Base-by-base conservation (phyloP, 2,888 invertebrate genomes). In the Synanthedon vespiformis region DNA sequence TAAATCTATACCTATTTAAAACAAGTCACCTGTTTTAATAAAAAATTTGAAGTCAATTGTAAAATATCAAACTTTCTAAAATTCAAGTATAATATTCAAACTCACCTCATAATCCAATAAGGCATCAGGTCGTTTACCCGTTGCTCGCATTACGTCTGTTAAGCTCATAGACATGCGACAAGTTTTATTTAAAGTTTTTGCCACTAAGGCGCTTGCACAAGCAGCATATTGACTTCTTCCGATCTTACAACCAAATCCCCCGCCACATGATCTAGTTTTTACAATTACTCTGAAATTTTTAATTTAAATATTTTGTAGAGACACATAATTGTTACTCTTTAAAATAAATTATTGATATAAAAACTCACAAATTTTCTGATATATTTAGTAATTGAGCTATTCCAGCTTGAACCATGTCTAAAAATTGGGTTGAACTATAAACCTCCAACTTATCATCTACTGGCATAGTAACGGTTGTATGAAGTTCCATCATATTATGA, bases 401-500 rank as follows among this genome's bases (percentile, higher is more conserved):
- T 2, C 84, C 74, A 40, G 72, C 60, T 61, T 92, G 92, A 5
- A 72, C 68, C 1, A 74, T 62, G 56, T 90, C 89, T 56, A 90
- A 80, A 74, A 81, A 89, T 61, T 92, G 92, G 0, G 89, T 73
- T 0, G 90, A 62, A 0, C 89, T 72, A 61, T 83, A 89, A 0
- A 93, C 87, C 50, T 90, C 89, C 55, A 92, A 69, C 0, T 90
- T 90, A 63, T 92, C 91, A 67, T 93, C 93, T 2, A 76, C 77
- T 0, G 93, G 93, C 34, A 88, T 66, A 10, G 89, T 88, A 3
- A 90, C 77, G 59, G 89, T 89, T 5, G 80, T 79, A 50, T 91
- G 88, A 0, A 90, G 89, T 68, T 93, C 93, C 89, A 93, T 90
- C 34, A 89, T 83, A 59, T 89, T 91, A 64, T 93, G 92, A 63